Evolutionary conservation across 2,888 invertebrate genomes (phyloP).

Genomic region (Leucophenga maculata): DNA sequence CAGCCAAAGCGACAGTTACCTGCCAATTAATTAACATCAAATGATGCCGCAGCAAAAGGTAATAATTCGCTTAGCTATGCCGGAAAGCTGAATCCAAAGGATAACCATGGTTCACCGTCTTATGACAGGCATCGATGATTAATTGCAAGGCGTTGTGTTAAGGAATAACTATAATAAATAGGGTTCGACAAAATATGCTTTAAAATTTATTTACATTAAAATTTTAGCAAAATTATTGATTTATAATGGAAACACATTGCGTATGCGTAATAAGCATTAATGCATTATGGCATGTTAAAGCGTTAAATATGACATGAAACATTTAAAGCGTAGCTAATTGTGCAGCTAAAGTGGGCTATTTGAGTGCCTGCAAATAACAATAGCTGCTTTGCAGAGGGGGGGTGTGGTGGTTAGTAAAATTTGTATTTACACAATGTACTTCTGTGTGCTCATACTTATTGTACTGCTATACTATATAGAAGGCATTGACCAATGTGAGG

Average conservation of each 20-base stretch:
- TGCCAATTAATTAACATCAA: constrained; percentile 46
- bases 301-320: constrained; percentile 8
- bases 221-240: background rate
- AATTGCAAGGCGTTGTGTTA: background rate
- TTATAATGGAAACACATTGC: background rate
- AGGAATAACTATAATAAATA: background rate
- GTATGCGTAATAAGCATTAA: background rate
- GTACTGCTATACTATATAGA: background rate
- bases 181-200: background rate
- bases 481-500: background rate
- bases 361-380: too few relatives aligned
- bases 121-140: constrained; percentile 2
- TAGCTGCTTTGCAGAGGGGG: too few relatives aligned
- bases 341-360: background rate
- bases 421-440: background rate
- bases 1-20: constrained; percentile 24
- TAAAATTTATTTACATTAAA: background rate
- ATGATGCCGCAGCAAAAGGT: constrained; percentile 15
- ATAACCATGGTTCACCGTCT: too few relatives aligned
- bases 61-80: background rate
- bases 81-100: background rate
- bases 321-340: constrained; percentile 22
- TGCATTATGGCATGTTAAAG: background rate
- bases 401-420: background rate
- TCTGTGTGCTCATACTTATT: background rate